Evolutionary conservation across 2,888 invertebrate genomes (phyloP).

Genomic region (Stenchaetothrips biformis): DNA sequence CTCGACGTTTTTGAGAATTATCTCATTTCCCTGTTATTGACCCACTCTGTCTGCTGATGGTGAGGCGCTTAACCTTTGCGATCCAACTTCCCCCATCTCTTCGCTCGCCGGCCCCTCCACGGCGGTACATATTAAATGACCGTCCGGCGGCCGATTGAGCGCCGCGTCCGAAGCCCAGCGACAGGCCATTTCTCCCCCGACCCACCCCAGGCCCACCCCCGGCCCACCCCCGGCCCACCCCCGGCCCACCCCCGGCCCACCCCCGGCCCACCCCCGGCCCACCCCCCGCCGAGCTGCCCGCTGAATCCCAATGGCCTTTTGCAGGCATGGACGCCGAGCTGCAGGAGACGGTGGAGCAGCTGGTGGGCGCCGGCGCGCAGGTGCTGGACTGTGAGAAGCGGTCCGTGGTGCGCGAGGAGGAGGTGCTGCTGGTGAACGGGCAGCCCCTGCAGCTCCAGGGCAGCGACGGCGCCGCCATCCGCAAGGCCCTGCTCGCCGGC

Average conservation of each 20-base stretch:
- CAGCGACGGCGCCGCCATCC: conserved; percentile 62
- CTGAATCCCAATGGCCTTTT: background rate
- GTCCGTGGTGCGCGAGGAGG: conserved; percentile 65
- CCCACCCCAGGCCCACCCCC: too few species aligned
- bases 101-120: background rate
- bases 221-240: too few species aligned
- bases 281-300: background rate
- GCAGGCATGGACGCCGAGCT: conserved; percentile 59
- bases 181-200: background rate
- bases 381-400: conserved; percentile 69
- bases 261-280: too few species aligned
- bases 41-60: background rate
- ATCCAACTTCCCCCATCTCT: background rate
- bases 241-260: too few species aligned
- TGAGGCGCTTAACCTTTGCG: background rate
- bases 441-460: conserved; percentile 63
- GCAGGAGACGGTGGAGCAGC: conserved; percentile 67
- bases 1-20: background rate
- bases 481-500: conserved; percentile 62
- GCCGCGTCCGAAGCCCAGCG: conserved; percentile 7
- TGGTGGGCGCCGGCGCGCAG: conserved; percentile 64
- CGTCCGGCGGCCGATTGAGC: conserved; percentile 26
- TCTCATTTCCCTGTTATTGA: background rate
- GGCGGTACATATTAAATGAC: background rate
- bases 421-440: conserved; percentile 65